Base-by-base conservation (phyloP, 2,113 vertebrate species). In the Sander vitreus region DNA sequence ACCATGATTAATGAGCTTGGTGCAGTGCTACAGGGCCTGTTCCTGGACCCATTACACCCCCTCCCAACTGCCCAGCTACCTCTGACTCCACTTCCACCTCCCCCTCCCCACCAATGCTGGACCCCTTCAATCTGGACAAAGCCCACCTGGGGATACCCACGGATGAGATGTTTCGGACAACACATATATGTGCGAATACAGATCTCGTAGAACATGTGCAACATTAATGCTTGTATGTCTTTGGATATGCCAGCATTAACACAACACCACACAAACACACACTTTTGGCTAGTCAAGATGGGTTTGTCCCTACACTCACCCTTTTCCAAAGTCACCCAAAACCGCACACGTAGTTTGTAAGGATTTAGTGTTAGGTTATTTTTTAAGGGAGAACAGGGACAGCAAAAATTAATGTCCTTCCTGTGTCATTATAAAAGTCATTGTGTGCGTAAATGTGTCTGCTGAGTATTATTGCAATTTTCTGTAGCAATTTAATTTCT, bases 1-100 rank as follows among this genome's bases (percentile, higher is more conserved):
- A 97, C 93, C 84, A 96, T 98, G 97, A 99, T 99, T 97, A 97
- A 98, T 98, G 97, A 95, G 95, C 69, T 83, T 94, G 91, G 95
- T 94, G 91, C 93, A 87, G 74, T 21, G 93, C 95, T 94, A 88
- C 83, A 91, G 93, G 89, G 89, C 81, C 96, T 96, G 96, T 97
- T 96, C 93, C 87, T 90, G 85, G 86, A 96, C 96, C 93, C 96
- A 97, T 97, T 97, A 97, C 33, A 39, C 85, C 60, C 50, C 64
- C 85, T 10, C 54, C 48, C 45, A 71, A 76, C 33, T 73, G 45
- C 78, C 81, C 78, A 73, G 60, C 76, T 75, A 79, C 79, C 65
- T 84, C 60, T 59, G 18, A 39, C 80, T 18, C 73, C 66, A 64
- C 64, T 70, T 21, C 73, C 66, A 64, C 64, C 73, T 21, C 73